These are phyloP conservation scores for Labrus mixtus DNA, from an alignment of 2,113 vertebrate species.

Conservation along the genomic window DNA sequence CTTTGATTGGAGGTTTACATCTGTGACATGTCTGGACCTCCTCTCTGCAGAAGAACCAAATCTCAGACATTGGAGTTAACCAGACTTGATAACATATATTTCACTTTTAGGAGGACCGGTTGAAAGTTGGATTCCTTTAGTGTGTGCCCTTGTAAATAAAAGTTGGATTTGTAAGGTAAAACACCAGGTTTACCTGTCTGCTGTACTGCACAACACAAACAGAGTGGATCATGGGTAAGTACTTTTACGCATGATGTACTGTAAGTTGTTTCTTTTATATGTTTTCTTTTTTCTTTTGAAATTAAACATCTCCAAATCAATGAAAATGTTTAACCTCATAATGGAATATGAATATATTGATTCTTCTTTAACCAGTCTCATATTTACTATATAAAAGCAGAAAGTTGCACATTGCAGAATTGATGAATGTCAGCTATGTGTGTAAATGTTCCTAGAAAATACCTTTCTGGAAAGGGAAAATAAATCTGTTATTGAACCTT, in stretches of 20 bases:
- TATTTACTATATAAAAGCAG: too few relatives aligned
- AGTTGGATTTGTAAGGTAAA: background rate
- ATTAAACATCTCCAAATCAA: background rate
- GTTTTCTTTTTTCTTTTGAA: background rate
- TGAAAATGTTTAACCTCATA: too few relatives aligned
- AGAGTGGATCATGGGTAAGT: constrained; percentile 65
- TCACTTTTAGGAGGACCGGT: background rate
- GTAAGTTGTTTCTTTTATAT: background rate
- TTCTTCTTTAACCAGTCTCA: too few relatives aligned
- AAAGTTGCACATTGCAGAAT: too few relatives aligned
- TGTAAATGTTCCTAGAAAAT: too few relatives aligned
- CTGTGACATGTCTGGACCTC: constrained; percentile 9
- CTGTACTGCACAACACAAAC: constrained; percentile 9
- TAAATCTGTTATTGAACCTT: background rate
- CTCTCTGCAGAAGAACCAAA: background rate
- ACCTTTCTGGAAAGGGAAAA: too few relatives aligned
- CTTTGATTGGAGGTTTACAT: constrained; percentile 4
- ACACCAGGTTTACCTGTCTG: constrained; percentile 4
- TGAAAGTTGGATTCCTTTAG: background rate
- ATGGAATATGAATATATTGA: too few relatives aligned
- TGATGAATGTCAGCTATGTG: too few relatives aligned
- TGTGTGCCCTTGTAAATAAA: background rate
- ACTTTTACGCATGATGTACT: background rate
- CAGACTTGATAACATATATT: constrained; percentile 1
- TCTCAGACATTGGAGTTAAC: background rate